These are phyloP conservation scores for Accipiter virgatus DNA, from an alignment of 2,113 vertebrate species.

Conservation along the genomic window DNA sequence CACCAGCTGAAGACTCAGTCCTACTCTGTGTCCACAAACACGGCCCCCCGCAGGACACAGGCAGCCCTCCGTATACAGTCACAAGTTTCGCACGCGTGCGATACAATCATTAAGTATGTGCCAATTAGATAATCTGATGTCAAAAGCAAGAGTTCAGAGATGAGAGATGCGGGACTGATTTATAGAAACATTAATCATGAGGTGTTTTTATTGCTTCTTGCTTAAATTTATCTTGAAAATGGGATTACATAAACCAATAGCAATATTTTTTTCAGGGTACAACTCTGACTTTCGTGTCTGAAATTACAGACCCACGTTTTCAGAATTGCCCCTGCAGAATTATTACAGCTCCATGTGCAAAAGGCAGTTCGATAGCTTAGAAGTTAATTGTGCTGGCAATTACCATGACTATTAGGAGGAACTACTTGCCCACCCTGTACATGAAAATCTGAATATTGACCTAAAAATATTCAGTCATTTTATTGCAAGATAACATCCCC, in stretches of 20 bases:
- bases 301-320: background rate
- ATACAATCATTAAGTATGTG: background rate
- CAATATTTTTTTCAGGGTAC: background rate
- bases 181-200: constrained; percentile 27
- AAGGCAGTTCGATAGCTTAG: background rate
- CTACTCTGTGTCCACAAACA: background rate
- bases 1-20: fast-evolving
- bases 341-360: background rate
- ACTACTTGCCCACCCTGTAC: background rate
- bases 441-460: background rate
- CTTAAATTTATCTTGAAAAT: constrained; percentile 17
- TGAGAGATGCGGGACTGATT: background rate
- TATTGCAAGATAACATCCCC: background rate
- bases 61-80: background rate
- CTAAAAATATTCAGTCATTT: background rate
- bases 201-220: background rate
- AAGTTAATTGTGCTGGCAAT: background rate
- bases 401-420: background rate
- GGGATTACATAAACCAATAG: background rate
- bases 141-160: constrained; percentile 33
- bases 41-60: background rate
- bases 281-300: background rate
- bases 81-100: background rate
- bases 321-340: background rate
- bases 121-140: constrained; percentile 26